These are phyloP conservation scores for Cavia aperea DNA, from an alignment of 2,113 vertebrate genomes.

Conservation along the genomic window DNA sequence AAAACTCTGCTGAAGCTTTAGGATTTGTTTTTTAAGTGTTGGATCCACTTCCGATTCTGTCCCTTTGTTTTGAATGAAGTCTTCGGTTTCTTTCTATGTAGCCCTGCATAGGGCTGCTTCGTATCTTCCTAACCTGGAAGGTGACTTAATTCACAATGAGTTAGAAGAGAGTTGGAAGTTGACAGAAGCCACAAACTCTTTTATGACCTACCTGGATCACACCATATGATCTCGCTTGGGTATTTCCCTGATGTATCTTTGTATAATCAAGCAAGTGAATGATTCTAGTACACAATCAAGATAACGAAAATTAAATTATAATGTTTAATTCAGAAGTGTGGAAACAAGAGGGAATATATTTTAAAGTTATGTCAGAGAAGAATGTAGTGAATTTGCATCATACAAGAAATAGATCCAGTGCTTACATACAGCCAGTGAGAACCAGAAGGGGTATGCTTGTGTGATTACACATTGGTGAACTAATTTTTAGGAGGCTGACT, in stretches of 20 bases:
- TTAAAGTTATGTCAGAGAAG: not conserved
- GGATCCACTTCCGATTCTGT: not conserved
- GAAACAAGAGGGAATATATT: not conserved
- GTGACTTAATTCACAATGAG: not conserved
- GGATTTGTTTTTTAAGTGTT: not conserved
- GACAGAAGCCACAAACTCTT: not conserved
- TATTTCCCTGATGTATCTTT: not conserved
- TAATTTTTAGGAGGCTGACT: not conserved
- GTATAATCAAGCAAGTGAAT: not conserved
- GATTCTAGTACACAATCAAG: not conserved
- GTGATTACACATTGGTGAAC: not conserved
- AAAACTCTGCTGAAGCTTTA: not conserved
- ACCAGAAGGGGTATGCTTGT: too few relatives aligned
- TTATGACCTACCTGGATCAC: not conserved
- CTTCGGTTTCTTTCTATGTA: not conserved
- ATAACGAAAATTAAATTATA: fast-evolving
- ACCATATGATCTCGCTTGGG: not conserved
- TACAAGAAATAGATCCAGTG: not conserved
- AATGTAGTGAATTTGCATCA: not conserved
- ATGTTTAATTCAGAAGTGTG: not conserved
- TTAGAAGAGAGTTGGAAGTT: not conserved
- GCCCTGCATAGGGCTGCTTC: fast-evolving
- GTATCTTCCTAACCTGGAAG: not conserved
- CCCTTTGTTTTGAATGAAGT: not conserved
- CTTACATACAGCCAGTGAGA: not conserved